Percentiles rank a stretch among this genome's conserved stretches.
Conservation (phyloP, 2,888 invertebrate species). For the Stenolophus ochropezus region DNA sequence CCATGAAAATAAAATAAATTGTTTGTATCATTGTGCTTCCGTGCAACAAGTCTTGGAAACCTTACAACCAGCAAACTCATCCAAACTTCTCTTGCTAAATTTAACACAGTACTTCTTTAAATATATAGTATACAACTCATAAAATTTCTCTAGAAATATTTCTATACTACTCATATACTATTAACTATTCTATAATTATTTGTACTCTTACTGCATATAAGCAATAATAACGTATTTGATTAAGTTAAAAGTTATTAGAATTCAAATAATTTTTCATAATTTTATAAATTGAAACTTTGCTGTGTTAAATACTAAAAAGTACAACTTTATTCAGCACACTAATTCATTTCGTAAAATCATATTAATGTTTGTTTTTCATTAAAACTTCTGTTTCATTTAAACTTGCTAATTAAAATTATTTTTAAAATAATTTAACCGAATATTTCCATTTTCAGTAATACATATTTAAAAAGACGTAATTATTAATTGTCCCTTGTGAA, state of each 20-base stretch:
- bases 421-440: slow-evolving; percentile 1
- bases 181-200: too few species aligned
- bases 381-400: neutral
- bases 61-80: neutral
- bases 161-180: neutral
- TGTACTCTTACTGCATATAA: too few species aligned
- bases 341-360: neutral
- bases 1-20: neutral
- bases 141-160: neutral
- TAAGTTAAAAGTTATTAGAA: too few species aligned
- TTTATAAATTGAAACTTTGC: too few species aligned
- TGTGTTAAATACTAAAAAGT: too few species aligned
- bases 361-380: neutral
- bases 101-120: neutral
- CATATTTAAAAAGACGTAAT: neutral
- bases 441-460: neutral
- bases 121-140: slow-evolving; percentile 3
- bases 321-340: neutral
- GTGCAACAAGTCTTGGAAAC: neutral
- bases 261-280: too few species aligned
- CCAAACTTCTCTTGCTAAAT: slow-evolving; percentile 2
- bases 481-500: neutral
- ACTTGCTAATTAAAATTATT: slow-evolving; percentile 19
- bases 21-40: neutral
- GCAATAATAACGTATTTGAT: too few species aligned